Conservation (phyloP, 1,140 invertebrate species). For the Drosophila varians region DNA sequence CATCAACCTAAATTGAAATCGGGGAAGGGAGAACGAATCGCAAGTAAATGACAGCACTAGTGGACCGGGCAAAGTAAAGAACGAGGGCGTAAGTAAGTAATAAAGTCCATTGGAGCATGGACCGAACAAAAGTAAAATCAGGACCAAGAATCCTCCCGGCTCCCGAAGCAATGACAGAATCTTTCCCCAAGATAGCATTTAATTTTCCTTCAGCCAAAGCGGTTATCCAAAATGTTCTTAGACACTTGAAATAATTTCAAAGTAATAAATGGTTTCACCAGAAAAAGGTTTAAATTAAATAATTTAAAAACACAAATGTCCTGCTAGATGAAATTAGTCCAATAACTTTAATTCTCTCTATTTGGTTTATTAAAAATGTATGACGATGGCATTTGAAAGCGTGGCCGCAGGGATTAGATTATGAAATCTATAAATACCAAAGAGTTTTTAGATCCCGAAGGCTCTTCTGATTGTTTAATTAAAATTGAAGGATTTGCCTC, state of each 20-base stretch:
- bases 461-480: not conserved
- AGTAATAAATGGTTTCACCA: not conserved
- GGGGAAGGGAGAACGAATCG: constrained; percentile 36
- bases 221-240: not conserved
- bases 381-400: not conserved
- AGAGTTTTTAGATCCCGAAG: not conserved
- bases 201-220: not conserved
- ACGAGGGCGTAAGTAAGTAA: constrained; percentile 57
- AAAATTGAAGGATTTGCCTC: not conserved
- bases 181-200: constrained; percentile 2
- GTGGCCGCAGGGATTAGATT: not conserved
- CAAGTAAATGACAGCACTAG: constrained; percentile 44
- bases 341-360: not conserved
- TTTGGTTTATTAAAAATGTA: not conserved
- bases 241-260: not conserved
- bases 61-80: constrained; percentile 17
- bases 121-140: constrained; percentile 4
- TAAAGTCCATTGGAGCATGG: constrained; percentile 58
- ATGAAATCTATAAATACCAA: not conserved
- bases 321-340: too few relatives aligned
- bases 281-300: not conserved
- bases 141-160: constrained; percentile 8
- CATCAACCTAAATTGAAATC: constrained; percentile 84
- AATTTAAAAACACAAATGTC: too few relatives aligned
- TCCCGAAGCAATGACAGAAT: constrained; percentile 10